These are phyloP conservation scores for Mesocricetus auratus DNA, from an alignment of 2,113 vertebrate species.

Conservation along the genomic window DNA sequence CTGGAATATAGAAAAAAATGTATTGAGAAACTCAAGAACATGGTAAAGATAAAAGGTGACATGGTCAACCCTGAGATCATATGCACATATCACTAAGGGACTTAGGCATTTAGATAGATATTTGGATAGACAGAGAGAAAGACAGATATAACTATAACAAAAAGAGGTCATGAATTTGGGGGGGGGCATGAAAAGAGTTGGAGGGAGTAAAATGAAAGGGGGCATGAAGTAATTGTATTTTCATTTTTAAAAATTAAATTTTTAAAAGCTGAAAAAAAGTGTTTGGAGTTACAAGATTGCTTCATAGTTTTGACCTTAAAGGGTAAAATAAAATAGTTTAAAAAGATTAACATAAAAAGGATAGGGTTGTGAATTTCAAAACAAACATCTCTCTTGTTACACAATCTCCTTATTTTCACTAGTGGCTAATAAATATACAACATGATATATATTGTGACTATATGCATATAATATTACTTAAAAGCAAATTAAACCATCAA, in stretches of 20 bases:
- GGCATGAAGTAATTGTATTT: background rate
- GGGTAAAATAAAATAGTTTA: background rate
- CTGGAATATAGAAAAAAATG: background rate
- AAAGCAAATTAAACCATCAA: background rate
- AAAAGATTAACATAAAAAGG: background rate
- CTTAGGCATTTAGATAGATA: background rate
- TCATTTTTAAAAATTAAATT: background rate
- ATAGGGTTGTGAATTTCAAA: slow-evolving; percentile 1
- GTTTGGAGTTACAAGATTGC: background rate
- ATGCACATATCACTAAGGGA: background rate
- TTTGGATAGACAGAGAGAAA: background rate
- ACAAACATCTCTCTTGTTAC: slow-evolving; percentile 3
- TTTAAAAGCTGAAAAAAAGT: background rate
- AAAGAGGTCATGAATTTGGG: background rate
- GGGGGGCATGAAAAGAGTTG: background rate
- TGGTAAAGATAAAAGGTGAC: background rate
- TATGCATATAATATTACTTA: background rate
- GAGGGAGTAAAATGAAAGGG: background rate
- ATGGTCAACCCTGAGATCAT: background rate
- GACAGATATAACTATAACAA: background rate
- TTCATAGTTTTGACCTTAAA: background rate
- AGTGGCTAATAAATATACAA: background rate
- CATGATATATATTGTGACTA: background rate
- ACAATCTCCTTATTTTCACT: background rate
- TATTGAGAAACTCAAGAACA: background rate